Percentiles rank a stretch among this genome's conserved stretches.
Conservation (phyloP, 2,797 vertebrate genomes). For the Chlorospingus semifuscus region DNA sequence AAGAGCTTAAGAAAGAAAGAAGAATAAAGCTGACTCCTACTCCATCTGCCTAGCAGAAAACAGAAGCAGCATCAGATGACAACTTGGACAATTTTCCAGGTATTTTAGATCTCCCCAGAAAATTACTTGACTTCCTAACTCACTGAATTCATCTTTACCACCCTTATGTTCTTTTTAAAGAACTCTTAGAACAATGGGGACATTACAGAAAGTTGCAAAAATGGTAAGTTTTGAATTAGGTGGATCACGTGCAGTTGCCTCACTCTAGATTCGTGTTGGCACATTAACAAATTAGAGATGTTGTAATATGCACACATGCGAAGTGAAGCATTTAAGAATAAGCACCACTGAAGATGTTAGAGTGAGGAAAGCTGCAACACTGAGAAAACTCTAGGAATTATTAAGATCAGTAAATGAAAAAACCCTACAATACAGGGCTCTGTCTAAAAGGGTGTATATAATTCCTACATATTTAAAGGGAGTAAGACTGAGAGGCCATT, state of each 20-base stretch:
- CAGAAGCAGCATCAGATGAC: background rate
- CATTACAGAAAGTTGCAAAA: background rate
- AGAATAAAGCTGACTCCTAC: background rate
- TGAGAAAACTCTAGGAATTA: background rate
- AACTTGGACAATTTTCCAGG: background rate
- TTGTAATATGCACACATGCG: fast-evolving
- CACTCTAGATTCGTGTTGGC: fast-evolving
- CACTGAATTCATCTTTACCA: background rate
- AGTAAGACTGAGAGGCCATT: background rate
- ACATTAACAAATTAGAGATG: background rate
- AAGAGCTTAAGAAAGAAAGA: background rate
- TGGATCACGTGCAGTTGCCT: background rate
- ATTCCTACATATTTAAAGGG: background rate
- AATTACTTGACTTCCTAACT: background rate
- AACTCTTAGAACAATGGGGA: background rate
- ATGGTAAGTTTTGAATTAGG: background rate
- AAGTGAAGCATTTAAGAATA: background rate
- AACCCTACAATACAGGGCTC: background rate
- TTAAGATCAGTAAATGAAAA: background rate
- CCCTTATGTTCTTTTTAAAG: background rate
- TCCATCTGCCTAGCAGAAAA: background rate
- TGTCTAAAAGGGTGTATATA: background rate
- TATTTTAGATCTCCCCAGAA: background rate
- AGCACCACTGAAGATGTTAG: background rate
- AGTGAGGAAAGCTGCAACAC: background rate